Percentiles rank a stretch among this genome's conserved stretches.
Conservation (phyloP, 1,140 invertebrate genomes). For the Bombyx mandarina region DNA sequence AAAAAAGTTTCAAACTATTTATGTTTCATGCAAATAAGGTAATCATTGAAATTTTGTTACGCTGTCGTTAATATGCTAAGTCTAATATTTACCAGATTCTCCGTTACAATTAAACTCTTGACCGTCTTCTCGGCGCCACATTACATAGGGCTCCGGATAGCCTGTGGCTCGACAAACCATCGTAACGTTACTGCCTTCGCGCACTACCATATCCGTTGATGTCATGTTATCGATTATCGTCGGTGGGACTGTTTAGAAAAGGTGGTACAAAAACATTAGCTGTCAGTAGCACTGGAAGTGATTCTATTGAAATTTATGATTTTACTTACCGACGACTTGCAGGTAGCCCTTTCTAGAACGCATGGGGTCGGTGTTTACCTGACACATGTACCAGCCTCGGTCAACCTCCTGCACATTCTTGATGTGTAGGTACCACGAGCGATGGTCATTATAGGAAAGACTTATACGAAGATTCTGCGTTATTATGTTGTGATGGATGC, state of each 20-base stretch:
- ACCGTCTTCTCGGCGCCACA: constrained; percentile 92
- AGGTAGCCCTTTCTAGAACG: constrained; percentile 86
- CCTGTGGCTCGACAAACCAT: constrained; percentile 90
- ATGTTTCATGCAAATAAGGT: too few relatives aligned
- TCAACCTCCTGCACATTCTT: constrained; percentile 85
- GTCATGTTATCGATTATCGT: constrained; percentile 88
- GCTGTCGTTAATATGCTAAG: too few relatives aligned
- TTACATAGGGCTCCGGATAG: constrained; percentile 91
- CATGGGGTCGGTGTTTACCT: constrained; percentile 91
- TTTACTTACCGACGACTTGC: constrained; percentile 86
- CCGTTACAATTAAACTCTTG: constrained; percentile 89
- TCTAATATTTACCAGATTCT: constrained; percentile 76
- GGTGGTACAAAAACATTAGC: neutral
- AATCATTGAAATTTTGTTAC: too few relatives aligned
- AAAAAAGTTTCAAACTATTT: too few relatives aligned
- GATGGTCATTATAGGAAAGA: constrained; percentile 88
- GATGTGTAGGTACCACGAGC: constrained; percentile 90
- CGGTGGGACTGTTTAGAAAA: constrained; percentile 79
- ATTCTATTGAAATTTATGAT: neutral
- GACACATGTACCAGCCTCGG: constrained; percentile 89
- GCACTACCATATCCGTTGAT: constrained; percentile 89
- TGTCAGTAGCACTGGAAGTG: too few relatives aligned
- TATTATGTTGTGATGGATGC: constrained; percentile 91
- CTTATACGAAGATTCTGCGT: constrained; percentile 90
- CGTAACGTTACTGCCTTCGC: constrained; percentile 90